Conservation (phyloP, 2,888 invertebrate genomes). For the Chloroclysta siterata region DNA sequence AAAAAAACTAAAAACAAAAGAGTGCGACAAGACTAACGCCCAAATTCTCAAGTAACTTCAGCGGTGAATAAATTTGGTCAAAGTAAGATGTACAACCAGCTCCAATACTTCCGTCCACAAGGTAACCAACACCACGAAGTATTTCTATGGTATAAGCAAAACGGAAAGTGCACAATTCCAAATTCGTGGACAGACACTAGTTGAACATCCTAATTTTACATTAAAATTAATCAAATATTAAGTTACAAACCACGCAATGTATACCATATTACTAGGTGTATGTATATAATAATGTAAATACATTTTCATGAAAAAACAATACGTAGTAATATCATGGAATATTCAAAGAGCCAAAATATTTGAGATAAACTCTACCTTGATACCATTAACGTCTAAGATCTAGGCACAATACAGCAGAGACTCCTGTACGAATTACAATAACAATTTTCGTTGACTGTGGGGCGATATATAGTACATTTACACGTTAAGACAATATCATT, state of each 20-base stretch:
- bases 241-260: constrained; percentile 85
- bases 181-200: constrained; percentile 70
- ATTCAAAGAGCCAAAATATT: constrained; percentile 85
- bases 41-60: constrained; percentile 74
- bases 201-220: constrained; percentile 81
- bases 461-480: constrained; percentile 68
- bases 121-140: constrained; percentile 23
- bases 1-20: constrained; percentile 44
- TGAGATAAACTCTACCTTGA: constrained; percentile 85
- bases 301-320: constrained; percentile 83
- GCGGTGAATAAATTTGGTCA: constrained; percentile 76
- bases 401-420: constrained; percentile 86
- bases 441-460: constrained; percentile 84
- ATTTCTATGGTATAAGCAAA: constrained; percentile 29
- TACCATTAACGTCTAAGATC: constrained; percentile 85
- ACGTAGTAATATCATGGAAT: constrained; percentile 80
- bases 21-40: constrained; percentile 63
- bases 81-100: constrained; percentile 82
- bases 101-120: constrained; percentile 54
- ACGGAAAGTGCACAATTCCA: constrained; percentile 63
- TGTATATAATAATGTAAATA: constrained; percentile 83
- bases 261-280: constrained; percentile 84
- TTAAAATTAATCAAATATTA: constrained; percentile 82
- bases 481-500: constrained; percentile 69
- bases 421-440: constrained; percentile 83